These are phyloP conservation scores for Matsumyia berberina DNA, from an alignment of 2,888 invertebrate species.

Conservation along the genomic window DNA sequence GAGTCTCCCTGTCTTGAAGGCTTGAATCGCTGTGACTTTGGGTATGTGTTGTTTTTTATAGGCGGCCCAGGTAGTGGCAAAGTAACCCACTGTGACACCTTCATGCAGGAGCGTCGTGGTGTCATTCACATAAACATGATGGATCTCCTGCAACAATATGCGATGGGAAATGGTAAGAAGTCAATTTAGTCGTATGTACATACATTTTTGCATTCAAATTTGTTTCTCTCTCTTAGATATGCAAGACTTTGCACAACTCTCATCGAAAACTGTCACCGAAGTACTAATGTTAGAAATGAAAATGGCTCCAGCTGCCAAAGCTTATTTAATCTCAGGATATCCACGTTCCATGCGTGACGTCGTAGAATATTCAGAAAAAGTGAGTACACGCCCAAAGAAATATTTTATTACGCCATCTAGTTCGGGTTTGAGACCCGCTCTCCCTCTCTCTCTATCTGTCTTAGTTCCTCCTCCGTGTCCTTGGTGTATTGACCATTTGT, in stretches of 20 bases:
- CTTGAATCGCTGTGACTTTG: not conserved
- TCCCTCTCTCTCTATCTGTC: no score
- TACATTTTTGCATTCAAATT: not conserved
- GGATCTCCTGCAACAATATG: constrained; percentile 94
- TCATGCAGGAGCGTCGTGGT: constrained; percentile 93
- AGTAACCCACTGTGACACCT: constrained; percentile 97
- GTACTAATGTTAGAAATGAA: constrained; percentile 97
- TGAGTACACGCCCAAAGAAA: constrained; percentile 82
- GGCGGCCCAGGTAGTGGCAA: constrained; percentile 99
- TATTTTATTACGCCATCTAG: constrained; percentile 33
- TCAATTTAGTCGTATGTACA: constrained; percentile 77
- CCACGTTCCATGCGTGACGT: constrained; percentile 96
- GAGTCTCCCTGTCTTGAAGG: constrained; percentile 74
- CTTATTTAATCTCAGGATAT: constrained; percentile 94
- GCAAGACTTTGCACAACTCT: constrained; percentile 94
- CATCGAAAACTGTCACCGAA: constrained; percentile 94
- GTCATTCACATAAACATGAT: constrained; percentile 96
- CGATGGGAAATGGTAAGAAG: constrained; percentile 94
- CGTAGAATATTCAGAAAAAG: constrained; percentile 96
- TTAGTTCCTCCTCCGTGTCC: not conserved
- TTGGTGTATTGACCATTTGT: constrained; percentile 21
- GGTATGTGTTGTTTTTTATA: constrained; percentile 79
- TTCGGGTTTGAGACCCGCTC: not conserved
- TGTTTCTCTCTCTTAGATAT: constrained; percentile 86
- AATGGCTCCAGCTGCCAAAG: constrained; percentile 94